Conservation (phyloP, 2,888 invertebrate species). For the Nephrocerus scutellatus region DNA sequence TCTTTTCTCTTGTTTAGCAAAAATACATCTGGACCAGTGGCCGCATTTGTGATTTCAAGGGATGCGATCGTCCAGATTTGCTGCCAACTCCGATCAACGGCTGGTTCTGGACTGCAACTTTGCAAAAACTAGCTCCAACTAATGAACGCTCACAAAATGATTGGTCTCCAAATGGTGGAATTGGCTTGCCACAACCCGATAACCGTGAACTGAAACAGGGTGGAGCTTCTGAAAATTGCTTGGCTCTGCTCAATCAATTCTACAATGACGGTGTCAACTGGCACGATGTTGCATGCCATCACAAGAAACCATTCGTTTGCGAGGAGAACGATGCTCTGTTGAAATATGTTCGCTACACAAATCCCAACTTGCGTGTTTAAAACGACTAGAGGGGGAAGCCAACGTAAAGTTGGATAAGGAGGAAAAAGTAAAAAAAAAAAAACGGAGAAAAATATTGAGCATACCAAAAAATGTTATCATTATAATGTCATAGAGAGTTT, state of each 20-base stretch:
- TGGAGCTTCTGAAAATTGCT: constrained; percentile 78
- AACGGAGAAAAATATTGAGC: constrained; percentile 11
- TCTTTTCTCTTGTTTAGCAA: constrained; percentile 50
- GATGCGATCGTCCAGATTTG: constrained; percentile 78
- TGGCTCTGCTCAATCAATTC: constrained; percentile 81
- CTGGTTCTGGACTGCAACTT: constrained; percentile 88
- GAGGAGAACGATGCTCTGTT: constrained; percentile 82
- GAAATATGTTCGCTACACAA: constrained; percentile 75
- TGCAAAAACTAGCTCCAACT: constrained; percentile 77
- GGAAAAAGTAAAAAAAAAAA: background rate
- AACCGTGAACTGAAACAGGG: constrained; percentile 75
- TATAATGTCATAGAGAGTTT: constrained; percentile 16
- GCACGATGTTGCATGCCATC: constrained; percentile 89
- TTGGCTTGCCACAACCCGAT: constrained; percentile 80
- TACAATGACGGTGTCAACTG: constrained; percentile 86
- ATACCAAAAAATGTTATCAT: constrained; percentile 22
- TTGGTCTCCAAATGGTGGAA: constrained; percentile 82
- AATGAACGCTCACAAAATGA: constrained; percentile 76
- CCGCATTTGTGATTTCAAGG: constrained; percentile 82
- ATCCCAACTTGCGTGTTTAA: constrained; percentile 70
- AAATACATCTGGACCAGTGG: constrained; percentile 91
- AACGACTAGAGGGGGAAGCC: background rate
- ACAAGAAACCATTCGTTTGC: constrained; percentile 80
- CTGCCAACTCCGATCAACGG: constrained; percentile 75
- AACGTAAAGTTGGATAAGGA: constrained; percentile 7